These are phyloP conservation scores for Chymomyza amoena DNA, from an alignment of 2,888 invertebrate genomes.

Conservation along the genomic window DNA sequence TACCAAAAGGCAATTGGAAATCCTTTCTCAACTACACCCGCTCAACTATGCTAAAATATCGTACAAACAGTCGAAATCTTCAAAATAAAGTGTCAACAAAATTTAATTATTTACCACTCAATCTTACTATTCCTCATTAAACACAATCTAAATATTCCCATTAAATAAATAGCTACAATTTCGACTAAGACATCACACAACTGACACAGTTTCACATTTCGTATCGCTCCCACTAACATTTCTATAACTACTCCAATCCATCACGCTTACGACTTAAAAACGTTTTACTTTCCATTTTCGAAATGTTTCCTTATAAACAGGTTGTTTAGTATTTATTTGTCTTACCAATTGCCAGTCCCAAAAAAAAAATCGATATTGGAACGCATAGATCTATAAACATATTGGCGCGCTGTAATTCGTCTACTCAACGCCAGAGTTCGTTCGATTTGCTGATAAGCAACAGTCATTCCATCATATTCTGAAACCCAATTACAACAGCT, in stretches of 20 bases:
- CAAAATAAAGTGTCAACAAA: too few species aligned
- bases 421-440: constrained; percentile 69
- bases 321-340: constrained; percentile 16
- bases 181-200: neutral
- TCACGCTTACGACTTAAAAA: neutral
- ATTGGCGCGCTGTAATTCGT: constrained; percentile 62
- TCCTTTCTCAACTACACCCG: too few species aligned
- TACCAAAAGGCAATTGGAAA: too few species aligned
- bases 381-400: neutral
- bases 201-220: neutral
- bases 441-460: constrained; percentile 76
- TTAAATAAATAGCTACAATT: neutral
- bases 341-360: neutral
- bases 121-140: too few species aligned
- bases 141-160: neutral
- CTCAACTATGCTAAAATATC: too few species aligned
- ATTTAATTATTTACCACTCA: too few species aligned
- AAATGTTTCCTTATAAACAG: constrained; percentile 15
- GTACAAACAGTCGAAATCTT: too few species aligned
- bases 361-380: neutral
- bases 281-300: constrained; percentile 31
- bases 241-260: neutral
- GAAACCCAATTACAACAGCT: constrained; percentile 64
- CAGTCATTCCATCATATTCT: constrained; percentile 76
- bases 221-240: neutral